Conservation (phyloP, 2,797 vertebrate species). For the Eulemur albifrons region DNA sequence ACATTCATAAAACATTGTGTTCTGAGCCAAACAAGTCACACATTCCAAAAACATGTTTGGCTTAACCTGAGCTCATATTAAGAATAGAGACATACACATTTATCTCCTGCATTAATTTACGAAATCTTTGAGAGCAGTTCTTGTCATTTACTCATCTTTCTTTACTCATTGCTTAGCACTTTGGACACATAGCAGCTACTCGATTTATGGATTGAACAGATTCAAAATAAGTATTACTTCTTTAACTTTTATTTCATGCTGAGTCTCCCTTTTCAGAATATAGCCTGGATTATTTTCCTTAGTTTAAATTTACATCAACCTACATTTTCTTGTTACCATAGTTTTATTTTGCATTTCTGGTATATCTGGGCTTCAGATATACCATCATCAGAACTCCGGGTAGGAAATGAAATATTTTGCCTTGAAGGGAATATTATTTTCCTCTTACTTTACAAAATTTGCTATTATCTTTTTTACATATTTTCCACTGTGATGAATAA, state of each 20-base stretch:
- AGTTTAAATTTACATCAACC: not conserved
- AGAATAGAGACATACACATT: not conserved
- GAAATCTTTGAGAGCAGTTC: not conserved
- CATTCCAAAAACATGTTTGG: not conserved
- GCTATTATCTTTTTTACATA: not conserved
- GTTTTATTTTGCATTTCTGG: not conserved
- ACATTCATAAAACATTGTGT: not conserved
- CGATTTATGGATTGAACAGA: not conserved
- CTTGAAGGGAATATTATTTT: constrained; percentile 3
- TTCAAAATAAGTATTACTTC: not conserved
- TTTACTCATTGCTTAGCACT: not conserved
- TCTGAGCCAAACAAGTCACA: not conserved
- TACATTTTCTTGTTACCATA: not conserved
- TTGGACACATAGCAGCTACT: not conserved
- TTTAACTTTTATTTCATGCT: not conserved
- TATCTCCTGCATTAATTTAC: not conserved
- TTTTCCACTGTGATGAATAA: constrained; percentile 39
- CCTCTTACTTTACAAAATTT: not conserved
- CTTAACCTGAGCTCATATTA: not conserved
- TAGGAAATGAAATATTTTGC: not conserved
- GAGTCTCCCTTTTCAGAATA: not conserved
- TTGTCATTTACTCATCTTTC: not conserved
- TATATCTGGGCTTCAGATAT: not conserved
- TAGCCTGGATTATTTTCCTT: not conserved
- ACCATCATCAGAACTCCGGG: not conserved